Evolutionary conservation across 2,113 vertebrate species (phyloP), one percentile per base, ranked within the genome.

Genomic region (Theristicus caerulescens): DNA sequence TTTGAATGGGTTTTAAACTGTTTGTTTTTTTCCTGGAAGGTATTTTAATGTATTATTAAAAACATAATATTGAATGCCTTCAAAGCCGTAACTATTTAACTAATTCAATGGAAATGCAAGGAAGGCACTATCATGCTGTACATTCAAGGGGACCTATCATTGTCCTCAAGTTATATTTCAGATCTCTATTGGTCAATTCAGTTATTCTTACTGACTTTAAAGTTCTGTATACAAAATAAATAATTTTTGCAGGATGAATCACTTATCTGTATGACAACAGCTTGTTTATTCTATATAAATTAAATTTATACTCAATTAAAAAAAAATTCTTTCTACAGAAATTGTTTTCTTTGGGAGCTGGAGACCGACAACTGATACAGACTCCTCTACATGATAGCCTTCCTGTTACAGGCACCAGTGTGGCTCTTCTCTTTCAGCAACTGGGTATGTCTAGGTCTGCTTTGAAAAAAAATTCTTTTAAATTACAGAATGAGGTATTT

Each of bases 381-480:
- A 99, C 99, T n/a, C 99, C 99, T 96, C 98, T 99, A 32, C 98
- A 99, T 18, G 98, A 99, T 40, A 99, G 98, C 27, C 98, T 99
- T 96, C 99, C 99, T 52, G 98, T 99, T 89, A 99, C 99, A 79
- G 98, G 98, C 96, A 99, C 99, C 96, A 99, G 99, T 88, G 99
- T 99, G 90, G 99, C 99, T 91, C 98, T 99, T 93, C 99, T 99
- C 94, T 99, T 99, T 98, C 99, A 99, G 97, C 99, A 99, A 77
- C 97, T 99, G 67, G 99, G 99, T 99, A 98, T 91, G 99, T 98
- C 81, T 96, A 52, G 61, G 44, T 65, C 90, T 85, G 19, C 32
- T 80, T 82, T 96, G 46, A 44, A 84, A 93, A 84, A 61, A 19
- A 10, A 14, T 15, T 73, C 3, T 72, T 79, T 64, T 82, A 78